These are phyloP conservation scores for Acanthaster planci DNA, from an alignment of 35 echinoderm and acorn worm species.

Conservation along the genomic window DNA sequence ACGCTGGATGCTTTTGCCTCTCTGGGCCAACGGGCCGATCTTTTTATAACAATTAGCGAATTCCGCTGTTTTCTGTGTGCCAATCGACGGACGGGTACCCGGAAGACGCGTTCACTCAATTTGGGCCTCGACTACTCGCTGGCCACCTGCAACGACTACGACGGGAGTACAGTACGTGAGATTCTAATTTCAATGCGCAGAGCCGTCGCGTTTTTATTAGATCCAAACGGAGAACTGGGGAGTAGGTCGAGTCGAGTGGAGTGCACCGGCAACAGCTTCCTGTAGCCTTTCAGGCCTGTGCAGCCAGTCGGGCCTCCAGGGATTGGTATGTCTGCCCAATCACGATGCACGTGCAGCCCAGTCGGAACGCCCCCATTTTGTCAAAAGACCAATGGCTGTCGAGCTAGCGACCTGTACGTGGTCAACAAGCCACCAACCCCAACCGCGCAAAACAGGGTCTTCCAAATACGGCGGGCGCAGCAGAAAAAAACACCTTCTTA, in stretches of 20 bases:
- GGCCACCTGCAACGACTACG: no score
- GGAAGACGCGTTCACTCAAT: neutral
- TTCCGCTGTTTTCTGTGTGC: conserved; percentile 16
- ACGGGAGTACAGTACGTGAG: no score
- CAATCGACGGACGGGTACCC: conserved; percentile 1
- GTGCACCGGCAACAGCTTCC: conserved; percentile 2
- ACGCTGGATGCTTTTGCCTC: neutral
- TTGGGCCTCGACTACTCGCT: no score
- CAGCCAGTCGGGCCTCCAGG: neutral
- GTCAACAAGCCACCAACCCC: conserved; percentile 2
- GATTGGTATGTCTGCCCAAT: conserved; percentile 7
- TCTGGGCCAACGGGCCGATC: neutral
- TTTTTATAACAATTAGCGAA: conserved; percentile 27
- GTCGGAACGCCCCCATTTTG: neutral
- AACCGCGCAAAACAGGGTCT: neutral
- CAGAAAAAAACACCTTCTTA: conserved; percentile 1
- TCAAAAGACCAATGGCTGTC: neutral
- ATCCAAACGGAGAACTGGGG: no score
- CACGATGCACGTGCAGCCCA: neutral
- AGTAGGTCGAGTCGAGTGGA: neutral
- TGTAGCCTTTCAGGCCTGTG: neutral
- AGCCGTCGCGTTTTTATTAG: no score
- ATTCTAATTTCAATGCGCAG: no score
- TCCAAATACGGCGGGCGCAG: neutral
- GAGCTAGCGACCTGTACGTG: neutral